A percentile compares a stretch with the other conserved stretches of the same genome.
These are phyloP conservation scores for Graptemys geographica DNA, from an alignment of 2,797 vertebrate genomes.

Conservation along the genomic window DNA sequence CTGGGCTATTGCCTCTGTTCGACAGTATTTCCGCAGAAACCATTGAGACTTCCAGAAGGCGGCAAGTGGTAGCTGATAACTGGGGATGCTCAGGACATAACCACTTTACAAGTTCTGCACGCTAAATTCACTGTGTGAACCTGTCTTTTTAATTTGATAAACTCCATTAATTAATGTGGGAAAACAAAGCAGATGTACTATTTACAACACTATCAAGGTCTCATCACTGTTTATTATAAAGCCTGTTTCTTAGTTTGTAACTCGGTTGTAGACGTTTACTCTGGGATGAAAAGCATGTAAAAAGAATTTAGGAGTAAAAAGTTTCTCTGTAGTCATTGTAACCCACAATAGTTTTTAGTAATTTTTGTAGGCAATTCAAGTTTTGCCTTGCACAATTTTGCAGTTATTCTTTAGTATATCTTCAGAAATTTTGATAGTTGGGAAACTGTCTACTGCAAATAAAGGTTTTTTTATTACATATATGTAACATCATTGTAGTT, in stretches of 20 bases:
- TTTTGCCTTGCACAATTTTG: slow-evolving; percentile 18
- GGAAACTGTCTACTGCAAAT: slow-evolving; percentile 68
- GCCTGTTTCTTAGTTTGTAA: not conserved
- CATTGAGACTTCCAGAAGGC: slow-evolving; percentile 20
- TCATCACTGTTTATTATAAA: slow-evolving; percentile 10
- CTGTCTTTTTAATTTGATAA: not conserved
- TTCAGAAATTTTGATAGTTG: slow-evolving; percentile 24
- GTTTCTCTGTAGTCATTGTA: slow-evolving; percentile 21
- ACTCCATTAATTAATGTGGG: not conserved
- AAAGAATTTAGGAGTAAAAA: not conserved
- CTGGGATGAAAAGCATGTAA: slow-evolving; percentile 16
- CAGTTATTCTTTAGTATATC: slow-evolving; percentile 46
- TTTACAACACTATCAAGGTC: not conserved
- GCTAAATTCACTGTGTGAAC: slow-evolving; percentile 7
- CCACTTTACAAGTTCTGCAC: not conserved
- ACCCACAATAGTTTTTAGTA: slow-evolving; percentile 32
- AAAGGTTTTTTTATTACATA: slow-evolving; percentile 76
- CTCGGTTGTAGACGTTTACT: not conserved
- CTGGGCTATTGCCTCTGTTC: slow-evolving; percentile 21
- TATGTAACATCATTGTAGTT: slow-evolving; percentile 73
- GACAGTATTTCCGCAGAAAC: slow-evolving; percentile 51
- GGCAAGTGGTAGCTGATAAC: slow-evolving; percentile 29
- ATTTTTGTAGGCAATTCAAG: slow-evolving; percentile 33
- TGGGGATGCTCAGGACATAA: slow-evolving; percentile 17
- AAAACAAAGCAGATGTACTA: slow-evolving; percentile 8